Evolutionary conservation across 1,140 invertebrate genomes (phyloP), one percentile per base, ranked within the genome.

Genomic region (Anastrepha obliqua): DNA sequence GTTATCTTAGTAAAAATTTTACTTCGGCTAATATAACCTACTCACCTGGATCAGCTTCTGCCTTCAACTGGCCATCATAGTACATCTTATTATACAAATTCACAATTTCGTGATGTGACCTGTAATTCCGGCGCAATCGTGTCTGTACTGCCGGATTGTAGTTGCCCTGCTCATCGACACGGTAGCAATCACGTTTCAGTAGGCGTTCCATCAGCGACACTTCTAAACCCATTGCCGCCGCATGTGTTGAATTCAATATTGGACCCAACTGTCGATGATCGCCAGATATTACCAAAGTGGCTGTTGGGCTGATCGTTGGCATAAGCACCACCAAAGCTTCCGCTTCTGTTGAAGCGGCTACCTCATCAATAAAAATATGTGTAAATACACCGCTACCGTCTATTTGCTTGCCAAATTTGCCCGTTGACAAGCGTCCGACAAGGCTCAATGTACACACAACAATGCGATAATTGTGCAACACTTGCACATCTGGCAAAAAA

Each of bases 241-340:
- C 95, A 29, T 93, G 89, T 87, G 90, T 93, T 2, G 95, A 96
- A 88, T 94, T 93, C 62, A 97, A 90, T 0, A 97, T 94, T 3
- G 97, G 97, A 0, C 97, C 97, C 44, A 98, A 94, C 92, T 98
- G 98, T 88, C 96, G 94, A 1, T 97, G 97, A 94, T 98, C 98
- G 7, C 98, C 98, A 87, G 97, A 96, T 85, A 98, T 93, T 74
- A 98, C 94, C 8, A 98, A 92, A 93, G 95, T 86, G 90, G 92
- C 89, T 13, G 87, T 87, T 9, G 89, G 81, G 42, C 91, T 89
- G 42, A 94, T 89, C 62, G 94, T 91, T 70, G 94, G 91, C 88
- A 93, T 90, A n/a, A 96, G 91, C 6, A 97, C 95, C 90, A 98
- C 95, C 74, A 97, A 90, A 7, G 95, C 94, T 89, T 97, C 97